These are phyloP conservation scores for Molanna angustata DNA, from an alignment of 2,888 invertebrate species.

Conservation along the genomic window DNA sequence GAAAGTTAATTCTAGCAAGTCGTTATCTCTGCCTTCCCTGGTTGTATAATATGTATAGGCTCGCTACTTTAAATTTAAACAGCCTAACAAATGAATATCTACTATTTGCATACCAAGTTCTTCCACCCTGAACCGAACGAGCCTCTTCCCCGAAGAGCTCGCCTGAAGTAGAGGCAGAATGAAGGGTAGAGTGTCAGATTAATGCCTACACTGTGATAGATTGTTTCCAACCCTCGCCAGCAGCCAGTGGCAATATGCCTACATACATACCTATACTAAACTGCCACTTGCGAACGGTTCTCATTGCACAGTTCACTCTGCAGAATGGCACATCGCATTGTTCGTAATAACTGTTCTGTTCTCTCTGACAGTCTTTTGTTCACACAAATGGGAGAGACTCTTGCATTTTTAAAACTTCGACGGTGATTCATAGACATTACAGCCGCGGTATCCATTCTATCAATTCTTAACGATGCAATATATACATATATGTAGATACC, in stretches of 20 bases:
- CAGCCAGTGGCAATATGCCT: background rate
- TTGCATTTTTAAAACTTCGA: conserved; percentile 15
- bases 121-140: no score
- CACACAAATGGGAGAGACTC: background rate
- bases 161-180: background rate
- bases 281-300: background rate
- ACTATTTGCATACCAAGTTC: no score
- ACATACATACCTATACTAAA: background rate
- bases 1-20: no score
- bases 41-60: no score
- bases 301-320: conserved; percentile 9
- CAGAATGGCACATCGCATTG: conserved; percentile 7
- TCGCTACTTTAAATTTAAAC: no score
- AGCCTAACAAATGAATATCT: no score
- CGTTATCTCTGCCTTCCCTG: no score
- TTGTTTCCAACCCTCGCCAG: conserved; percentile 4
- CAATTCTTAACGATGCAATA: no score
- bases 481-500: no score
- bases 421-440: conserved; percentile 12
- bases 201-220: conserved; percentile 12
- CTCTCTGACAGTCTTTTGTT: background rate
- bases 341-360: conserved; percentile 11
- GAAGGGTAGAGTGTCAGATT: conserved; percentile 9
- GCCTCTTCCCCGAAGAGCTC: no score
- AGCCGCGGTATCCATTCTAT: no score